Percentiles rank a stretch among this genome's conserved stretches.
These are phyloP conservation scores for Dryobotodes eremita DNA, from an alignment of 2,888 invertebrate species.

Conservation along the genomic window DNA sequence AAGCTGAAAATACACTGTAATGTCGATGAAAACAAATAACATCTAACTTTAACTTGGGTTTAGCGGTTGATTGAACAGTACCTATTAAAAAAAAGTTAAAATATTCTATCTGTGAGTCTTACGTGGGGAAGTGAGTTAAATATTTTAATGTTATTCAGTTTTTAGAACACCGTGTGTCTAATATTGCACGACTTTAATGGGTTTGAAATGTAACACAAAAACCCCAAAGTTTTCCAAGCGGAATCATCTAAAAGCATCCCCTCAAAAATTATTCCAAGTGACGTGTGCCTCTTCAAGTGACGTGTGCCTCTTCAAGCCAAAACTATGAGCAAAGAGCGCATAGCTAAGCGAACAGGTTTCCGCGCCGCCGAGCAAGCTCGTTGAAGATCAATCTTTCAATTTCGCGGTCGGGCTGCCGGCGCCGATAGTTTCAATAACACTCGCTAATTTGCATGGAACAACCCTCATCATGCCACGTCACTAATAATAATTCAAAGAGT, in stretches of 20 bases:
- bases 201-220: constrained; percentile 13
- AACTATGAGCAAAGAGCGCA: constrained; percentile 58
- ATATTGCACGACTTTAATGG: background rate
- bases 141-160: background rate
- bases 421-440: constrained; percentile 70
- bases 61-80: background rate
- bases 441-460: constrained; percentile 68
- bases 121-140: background rate
- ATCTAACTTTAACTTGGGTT: too few relatives aligned
- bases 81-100: background rate
- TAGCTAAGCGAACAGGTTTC: constrained; percentile 54
- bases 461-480: constrained; percentile 69
- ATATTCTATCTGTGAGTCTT: too few relatives aligned
- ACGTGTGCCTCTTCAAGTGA: constrained; percentile 52
- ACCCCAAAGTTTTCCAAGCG: constrained; percentile 29
- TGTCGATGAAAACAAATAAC: background rate
- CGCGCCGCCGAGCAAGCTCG: constrained; percentile 63
- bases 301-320: constrained; percentile 59
- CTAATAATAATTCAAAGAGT: constrained; percentile 71
- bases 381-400: constrained; percentile 69
- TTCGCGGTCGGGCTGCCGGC: constrained; percentile 61
- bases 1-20: background rate
- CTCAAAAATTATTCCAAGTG: constrained; percentile 52
- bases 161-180: background rate
- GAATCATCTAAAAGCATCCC: constrained; percentile 39